phyloP scores from a whole-genome alignment of 2,888 invertebrate species.

The Melieria crassipennis region DNA sequence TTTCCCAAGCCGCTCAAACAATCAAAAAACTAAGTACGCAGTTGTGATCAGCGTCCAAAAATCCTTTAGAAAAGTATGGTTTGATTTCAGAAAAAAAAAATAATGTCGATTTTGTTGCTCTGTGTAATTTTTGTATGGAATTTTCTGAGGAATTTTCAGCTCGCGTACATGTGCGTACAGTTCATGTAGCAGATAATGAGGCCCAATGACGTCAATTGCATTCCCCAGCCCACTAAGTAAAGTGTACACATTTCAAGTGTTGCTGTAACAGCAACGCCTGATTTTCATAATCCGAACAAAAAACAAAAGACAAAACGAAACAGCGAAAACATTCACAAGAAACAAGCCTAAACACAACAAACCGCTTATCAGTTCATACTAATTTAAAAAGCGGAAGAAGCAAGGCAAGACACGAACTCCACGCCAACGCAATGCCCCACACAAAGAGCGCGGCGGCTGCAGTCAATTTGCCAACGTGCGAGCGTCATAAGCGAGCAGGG shows the following conservation, averaged over 20 bases:
- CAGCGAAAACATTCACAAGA: background rate
- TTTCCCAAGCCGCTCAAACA: too few relatives aligned
- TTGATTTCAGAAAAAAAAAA: too few relatives aligned
- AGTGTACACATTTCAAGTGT: background rate
- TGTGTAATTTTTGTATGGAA: too few relatives aligned
- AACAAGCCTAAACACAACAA: conserved; percentile 1
- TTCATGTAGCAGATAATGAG: background rate
- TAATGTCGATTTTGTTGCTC: too few relatives aligned
- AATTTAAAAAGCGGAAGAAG: conserved; percentile 10
- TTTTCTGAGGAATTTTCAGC: too few relatives aligned
- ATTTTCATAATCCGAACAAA: background rate
- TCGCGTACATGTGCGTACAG: too few relatives aligned
- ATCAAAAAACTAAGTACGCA: too few relatives aligned
- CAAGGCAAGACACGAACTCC: conserved; percentile 16
- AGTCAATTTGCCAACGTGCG: too few relatives aligned
- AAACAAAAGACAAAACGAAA: background rate
- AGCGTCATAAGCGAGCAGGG: too few relatives aligned
- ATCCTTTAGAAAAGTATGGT: too few relatives aligned
- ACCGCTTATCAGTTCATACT: conserved; percentile 20
- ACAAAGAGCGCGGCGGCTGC: background rate
- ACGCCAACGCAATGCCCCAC: conserved; percentile 6
- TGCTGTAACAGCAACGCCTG: background rate
- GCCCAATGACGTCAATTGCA: conserved; percentile 24
- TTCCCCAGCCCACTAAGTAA: background rate
- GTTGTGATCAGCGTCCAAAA: too few relatives aligned